A percentile compares a stretch with the other conserved stretches of the same genome.
Conservation (phyloP, 2,113 vertebrate species). For the Phalacrocorax aristotelis region DNA sequence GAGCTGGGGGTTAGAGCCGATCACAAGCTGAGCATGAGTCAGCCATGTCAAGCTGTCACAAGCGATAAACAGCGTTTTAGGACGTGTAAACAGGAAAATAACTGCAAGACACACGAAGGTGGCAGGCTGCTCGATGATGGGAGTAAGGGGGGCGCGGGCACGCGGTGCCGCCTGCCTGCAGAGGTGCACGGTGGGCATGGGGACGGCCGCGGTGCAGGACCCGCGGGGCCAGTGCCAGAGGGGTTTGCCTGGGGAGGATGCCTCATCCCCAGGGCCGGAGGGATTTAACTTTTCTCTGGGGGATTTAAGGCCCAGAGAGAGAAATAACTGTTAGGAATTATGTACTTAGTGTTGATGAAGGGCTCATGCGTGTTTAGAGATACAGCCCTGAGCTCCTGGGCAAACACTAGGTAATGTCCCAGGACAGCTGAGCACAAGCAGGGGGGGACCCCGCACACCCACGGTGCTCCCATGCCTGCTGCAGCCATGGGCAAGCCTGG, state of each 20-base stretch:
- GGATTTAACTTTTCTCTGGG: neutral
- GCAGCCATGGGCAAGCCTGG: neutral
- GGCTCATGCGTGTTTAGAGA: rapidly evolving
- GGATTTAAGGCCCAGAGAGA: neutral
- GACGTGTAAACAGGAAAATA: neutral
- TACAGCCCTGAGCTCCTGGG: neutral
- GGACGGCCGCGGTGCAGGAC: rapidly evolving
- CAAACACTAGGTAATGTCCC: too few species aligned
- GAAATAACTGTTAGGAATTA: neutral
- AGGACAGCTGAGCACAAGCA: neutral
- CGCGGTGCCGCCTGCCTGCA: neutral
- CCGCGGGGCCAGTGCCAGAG: rapidly evolving
- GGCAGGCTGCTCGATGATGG: rapidly evolving
- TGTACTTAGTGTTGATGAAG: neutral
- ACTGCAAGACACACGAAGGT: neutral
- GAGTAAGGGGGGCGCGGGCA: rapidly evolving
- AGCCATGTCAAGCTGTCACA: neutral
- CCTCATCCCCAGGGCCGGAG: neutral
- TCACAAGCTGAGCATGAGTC: neutral
- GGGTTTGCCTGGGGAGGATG: neutral
- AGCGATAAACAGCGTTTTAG: rapidly evolving
- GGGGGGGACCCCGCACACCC: neutral
- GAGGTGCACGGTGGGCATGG: neutral
- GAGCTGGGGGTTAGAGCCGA: neutral
- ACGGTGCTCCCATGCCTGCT: neutral